phyloP scores from a whole-genome alignment of 2,888 invertebrate species.

The Rutpela maculata region DNA sequence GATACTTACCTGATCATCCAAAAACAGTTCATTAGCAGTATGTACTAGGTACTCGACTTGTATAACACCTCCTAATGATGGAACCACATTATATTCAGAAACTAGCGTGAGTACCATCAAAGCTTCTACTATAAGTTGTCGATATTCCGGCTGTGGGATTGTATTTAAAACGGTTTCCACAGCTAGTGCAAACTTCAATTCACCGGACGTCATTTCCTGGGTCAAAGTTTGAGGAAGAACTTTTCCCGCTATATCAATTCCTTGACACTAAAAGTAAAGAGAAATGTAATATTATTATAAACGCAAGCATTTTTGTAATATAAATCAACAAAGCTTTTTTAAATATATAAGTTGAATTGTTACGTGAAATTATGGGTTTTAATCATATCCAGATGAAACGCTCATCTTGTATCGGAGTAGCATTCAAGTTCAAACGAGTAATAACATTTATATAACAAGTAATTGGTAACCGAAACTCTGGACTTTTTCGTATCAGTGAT shows the following conservation, averaged over 20 bases:
- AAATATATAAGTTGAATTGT: too few relatives aligned
- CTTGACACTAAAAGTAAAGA: conserved; percentile 85
- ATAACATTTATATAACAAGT: too few relatives aligned
- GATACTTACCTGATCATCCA: conserved; percentile 91
- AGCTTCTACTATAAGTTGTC: conserved; percentile 97
- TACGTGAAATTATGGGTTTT: too few relatives aligned
- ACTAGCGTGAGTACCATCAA: conserved; percentile 96
- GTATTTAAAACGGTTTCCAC: conserved; percentile 98
- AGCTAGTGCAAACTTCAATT: conserved; percentile 97
- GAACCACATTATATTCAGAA: conserved; percentile 89
- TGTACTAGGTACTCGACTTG: conserved; percentile 95
- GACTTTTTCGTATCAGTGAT: too few relatives aligned
- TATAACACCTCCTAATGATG: conserved; percentile 86
- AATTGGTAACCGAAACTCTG: too few relatives aligned
- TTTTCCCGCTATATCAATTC: conserved; percentile 93
- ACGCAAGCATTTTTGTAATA: too few relatives aligned
- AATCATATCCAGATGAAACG: too few relatives aligned
- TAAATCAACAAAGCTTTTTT: too few relatives aligned
- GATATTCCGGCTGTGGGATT: conserved; percentile 98
- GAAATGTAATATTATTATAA: conserved; percentile 12
- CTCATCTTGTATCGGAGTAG: too few relatives aligned
- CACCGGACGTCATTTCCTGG: conserved; percentile 99
- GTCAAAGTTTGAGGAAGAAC: conserved; percentile 93
- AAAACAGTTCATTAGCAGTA: conserved; percentile 94
- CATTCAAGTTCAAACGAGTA: too few relatives aligned